These are phyloP conservation scores for Himalopsyche japonica DNA, from an alignment of 2,888 invertebrate genomes.

Conservation along the genomic window DNA sequence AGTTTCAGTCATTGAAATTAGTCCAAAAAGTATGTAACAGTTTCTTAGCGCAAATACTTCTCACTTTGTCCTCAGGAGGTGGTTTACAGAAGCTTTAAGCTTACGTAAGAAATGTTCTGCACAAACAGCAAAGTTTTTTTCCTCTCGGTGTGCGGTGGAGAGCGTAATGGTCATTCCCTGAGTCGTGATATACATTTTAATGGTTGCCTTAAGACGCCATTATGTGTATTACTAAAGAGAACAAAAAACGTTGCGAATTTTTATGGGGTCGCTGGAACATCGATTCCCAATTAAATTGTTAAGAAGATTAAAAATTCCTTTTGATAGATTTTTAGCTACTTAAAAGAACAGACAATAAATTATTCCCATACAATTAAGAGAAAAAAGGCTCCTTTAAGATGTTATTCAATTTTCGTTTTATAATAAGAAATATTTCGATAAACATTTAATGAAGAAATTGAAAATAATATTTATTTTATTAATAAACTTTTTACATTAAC, in stretches of 20 bases:
- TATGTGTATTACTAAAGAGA: background rate
- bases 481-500: too few relatives aligned
- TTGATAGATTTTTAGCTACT: background rate
- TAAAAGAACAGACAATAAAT: background rate
- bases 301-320: background rate
- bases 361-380: background rate
- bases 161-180: slow-evolving; percentile 27
- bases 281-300: background rate
- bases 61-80: background rate
- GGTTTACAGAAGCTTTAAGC: background rate
- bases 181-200: slow-evolving; percentile 29
- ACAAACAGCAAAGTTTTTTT: slow-evolving; percentile 26
- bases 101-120: slow-evolving; percentile 15
- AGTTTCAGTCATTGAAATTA: background rate
- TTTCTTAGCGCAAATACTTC: background rate
- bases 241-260: slow-evolving; percentile 1
- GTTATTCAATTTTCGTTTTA: background rate
- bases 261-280: background rate
- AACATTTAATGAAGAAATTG: too few relatives aligned
- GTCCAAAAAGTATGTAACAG: background rate
- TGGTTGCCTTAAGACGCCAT: slow-evolving; percentile 10
- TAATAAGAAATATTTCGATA: too few relatives aligned
- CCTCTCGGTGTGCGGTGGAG: slow-evolving; percentile 9
- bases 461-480: too few relatives aligned
- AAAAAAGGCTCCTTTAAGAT: background rate